Percentiles rank a stretch among this genome's conserved stretches.
phyloP scores from a whole-genome alignment of 2,113 vertebrate genomes.

The Podarcis cretensis region DNA sequence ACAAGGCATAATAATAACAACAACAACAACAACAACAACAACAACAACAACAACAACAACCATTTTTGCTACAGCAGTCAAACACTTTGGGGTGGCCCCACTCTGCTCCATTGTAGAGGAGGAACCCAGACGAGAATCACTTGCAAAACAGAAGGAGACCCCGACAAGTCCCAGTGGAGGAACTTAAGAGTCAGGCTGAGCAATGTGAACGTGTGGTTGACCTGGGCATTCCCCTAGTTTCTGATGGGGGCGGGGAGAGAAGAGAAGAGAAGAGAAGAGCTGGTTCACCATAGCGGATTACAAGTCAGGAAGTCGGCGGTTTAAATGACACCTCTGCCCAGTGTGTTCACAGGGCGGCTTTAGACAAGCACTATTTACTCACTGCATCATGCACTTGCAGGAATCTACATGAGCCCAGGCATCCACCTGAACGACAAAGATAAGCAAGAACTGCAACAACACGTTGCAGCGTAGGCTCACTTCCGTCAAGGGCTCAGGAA shows the following conservation, averaged over 20 bases:
- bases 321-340: not conserved
- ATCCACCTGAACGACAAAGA: too few species aligned
- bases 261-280: not conserved
- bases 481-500: too few species aligned
- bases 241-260: not conserved
- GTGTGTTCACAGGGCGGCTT: not conserved
- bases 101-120: rapidly evolving
- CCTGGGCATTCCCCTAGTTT: not conserved
- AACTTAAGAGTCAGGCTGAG: not conserved
- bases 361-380: too few species aligned
- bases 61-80: not conserved
- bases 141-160: not conserved
- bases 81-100: not conserved
- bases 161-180: not conserved
- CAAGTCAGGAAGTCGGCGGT: not conserved
- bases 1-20: not conserved
- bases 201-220: not conserved
- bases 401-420: too few species aligned
- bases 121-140: not conserved
- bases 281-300: not conserved
- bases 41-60: not conserved
- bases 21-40: not conserved
- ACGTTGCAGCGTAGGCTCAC: too few species aligned
- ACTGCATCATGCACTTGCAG: too few species aligned
- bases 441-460: too few species aligned